Evolutionary conservation across 2,113 vertebrate species (phyloP).

Genomic region (Eurystomus gularis): DNA sequence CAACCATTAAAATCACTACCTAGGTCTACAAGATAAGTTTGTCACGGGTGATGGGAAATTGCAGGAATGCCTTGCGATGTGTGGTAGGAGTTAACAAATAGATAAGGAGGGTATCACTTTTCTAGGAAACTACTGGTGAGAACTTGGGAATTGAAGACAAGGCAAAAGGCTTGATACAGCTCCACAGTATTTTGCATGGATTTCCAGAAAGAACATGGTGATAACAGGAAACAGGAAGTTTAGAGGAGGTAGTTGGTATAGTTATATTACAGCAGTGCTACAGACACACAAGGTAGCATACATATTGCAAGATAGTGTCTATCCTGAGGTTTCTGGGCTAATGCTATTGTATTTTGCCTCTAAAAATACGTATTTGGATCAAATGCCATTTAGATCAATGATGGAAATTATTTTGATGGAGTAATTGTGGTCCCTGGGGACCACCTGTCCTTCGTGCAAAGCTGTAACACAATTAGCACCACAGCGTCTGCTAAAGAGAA

Average conservation of each 20-base stretch:
- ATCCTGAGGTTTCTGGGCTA: background rate
- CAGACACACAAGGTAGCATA: background rate
- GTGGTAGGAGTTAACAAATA: slow-evolving; percentile 54
- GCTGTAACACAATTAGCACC: background rate
- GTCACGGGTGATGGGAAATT: slow-evolving; percentile 65
- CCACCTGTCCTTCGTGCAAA: background rate
- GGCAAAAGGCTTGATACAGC: background rate
- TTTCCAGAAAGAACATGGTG: background rate
- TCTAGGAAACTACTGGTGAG: slow-evolving; percentile 43
- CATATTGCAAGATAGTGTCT: background rate
- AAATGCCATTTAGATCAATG: background rate
- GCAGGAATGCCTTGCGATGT: slow-evolving; percentile 52
- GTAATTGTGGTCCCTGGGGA: background rate
- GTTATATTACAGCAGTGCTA: background rate
- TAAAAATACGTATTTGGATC: background rate
- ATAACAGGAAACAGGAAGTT: slow-evolving; percentile 13
- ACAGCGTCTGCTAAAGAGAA: background rate
- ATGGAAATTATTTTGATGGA: background rate
- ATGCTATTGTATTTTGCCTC: background rate
- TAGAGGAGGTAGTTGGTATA: background rate
- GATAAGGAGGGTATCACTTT: slow-evolving; percentile 49
- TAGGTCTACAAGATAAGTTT: slow-evolving; percentile 68
- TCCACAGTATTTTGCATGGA: background rate
- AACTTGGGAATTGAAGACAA: background rate
- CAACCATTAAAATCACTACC: slow-evolving; percentile 69